Evolutionary conservation across 2,113 vertebrate genomes (phyloP).

Genomic region (Serinus canaria): DNA sequence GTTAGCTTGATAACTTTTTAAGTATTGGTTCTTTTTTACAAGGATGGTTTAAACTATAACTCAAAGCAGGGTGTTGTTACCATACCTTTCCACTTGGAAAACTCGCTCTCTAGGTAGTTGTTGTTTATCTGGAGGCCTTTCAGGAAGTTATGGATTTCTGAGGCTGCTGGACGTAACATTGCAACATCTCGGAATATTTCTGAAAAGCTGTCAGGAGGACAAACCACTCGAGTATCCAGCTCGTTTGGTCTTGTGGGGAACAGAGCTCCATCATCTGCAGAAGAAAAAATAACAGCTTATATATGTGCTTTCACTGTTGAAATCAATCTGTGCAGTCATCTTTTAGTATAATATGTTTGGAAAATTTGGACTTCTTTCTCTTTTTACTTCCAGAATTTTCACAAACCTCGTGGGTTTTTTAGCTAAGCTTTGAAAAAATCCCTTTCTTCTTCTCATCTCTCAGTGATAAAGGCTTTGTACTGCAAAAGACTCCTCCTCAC

Average conservation of each 20-base stretch:
- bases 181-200: slow-evolving; percentile 64
- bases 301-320: background rate
- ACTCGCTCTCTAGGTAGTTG: slow-evolving; percentile 68
- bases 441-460: background rate
- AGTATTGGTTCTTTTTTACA: background rate
- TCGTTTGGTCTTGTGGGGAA: slow-evolving; percentile 58
- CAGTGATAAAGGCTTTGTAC: background rate
- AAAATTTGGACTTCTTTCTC: background rate
- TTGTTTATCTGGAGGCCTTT: slow-evolving; percentile 72
- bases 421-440: background rate
- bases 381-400: background rate
- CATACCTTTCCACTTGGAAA: slow-evolving; percentile 78
- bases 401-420: background rate
- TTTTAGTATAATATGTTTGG: background rate
- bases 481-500: background rate
- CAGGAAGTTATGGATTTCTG: slow-evolving; percentile 77
- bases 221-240: slow-evolving; percentile 68
- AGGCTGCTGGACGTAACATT: slow-evolving; percentile 71
- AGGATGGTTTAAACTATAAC: background rate
- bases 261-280: slow-evolving; percentile 63
- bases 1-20: background rate
- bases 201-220: slow-evolving; percentile 66
- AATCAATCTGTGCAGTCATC: background rate
- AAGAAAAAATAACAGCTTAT: background rate
- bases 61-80: background rate